phyloP scores from a whole-genome alignment of 2,113 vertebrate species.

The Pampusana beccarii region DNA sequence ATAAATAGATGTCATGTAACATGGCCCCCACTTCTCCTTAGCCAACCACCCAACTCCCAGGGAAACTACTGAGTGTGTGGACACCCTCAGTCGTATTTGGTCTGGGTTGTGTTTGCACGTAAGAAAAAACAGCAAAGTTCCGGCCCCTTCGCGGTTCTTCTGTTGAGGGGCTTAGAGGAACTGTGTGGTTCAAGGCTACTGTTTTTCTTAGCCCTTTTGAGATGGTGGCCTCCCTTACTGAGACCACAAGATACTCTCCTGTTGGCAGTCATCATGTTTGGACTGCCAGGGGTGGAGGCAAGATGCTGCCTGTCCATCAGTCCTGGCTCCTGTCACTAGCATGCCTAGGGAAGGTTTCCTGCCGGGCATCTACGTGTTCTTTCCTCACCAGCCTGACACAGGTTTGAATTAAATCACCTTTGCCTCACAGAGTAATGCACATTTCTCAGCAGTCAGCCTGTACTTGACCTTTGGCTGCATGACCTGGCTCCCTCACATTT shows the following conservation, averaged over 20 bases:
- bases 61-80: background rate
- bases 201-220: background rate
- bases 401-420: background rate
- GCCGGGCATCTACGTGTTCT: background rate
- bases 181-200: background rate
- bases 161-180: fast-evolving
- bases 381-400: background rate
- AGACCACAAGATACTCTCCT: background rate
- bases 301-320: background rate
- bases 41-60: background rate
- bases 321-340: background rate
- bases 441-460: background rate
- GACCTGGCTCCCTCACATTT: background rate
- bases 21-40: background rate
- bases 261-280: background rate
- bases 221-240: background rate
- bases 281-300: background rate
- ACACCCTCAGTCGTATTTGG: background rate
- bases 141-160: fast-evolving
- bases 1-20: background rate
- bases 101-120: background rate
- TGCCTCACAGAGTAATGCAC: background rate
- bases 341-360: background rate
- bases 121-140: background rate
- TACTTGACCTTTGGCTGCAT: background rate